A percentile compares a stretch with the other conserved stretches of the same genome.
Conservation (phyloP, 2,888 invertebrate genomes). For the Elmis aenea region DNA sequence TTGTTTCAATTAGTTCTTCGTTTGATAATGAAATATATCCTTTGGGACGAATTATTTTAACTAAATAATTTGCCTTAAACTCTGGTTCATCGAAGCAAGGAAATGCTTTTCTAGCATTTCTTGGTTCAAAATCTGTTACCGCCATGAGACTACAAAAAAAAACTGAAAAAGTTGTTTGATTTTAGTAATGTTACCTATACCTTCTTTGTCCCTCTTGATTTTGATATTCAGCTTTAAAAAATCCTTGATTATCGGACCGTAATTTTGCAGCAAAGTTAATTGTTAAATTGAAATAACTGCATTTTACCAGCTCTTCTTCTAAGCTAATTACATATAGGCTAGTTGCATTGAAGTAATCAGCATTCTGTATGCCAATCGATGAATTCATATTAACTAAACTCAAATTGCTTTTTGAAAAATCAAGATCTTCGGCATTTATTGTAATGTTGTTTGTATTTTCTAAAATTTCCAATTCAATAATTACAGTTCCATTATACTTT, state of each 20-base stretch:
- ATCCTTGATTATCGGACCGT: constrained; percentile 44
- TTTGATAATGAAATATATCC: constrained; percentile 15
- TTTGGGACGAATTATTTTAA: constrained; percentile 38
- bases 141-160: constrained; percentile 37
- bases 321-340: no score
- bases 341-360: no score
- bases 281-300: background rate
- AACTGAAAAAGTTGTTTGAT: constrained; percentile 2
- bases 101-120: constrained; percentile 62
- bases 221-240: constrained; percentile 47
- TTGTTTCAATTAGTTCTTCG: constrained; percentile 4
- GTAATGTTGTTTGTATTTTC: constrained; percentile 10
- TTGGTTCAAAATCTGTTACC: constrained; percentile 62
- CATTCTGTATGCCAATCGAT: no score
- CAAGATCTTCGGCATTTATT: constrained; percentile 9
- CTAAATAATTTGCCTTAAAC: constrained; percentile 38
- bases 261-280: constrained; percentile 25
- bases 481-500: constrained; percentile 14
- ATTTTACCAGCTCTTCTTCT: background rate
- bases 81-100: constrained; percentile 70
- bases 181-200: constrained; percentile 4
- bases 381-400: background rate
- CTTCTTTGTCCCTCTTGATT: constrained; percentile 20
- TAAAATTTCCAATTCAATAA: constrained; percentile 7
- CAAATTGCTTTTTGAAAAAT: background rate